Evolutionary conservation across 1,140 invertebrate genomes (phyloP).

Genomic region (Cyrtorhinus lividipennis): DNA sequence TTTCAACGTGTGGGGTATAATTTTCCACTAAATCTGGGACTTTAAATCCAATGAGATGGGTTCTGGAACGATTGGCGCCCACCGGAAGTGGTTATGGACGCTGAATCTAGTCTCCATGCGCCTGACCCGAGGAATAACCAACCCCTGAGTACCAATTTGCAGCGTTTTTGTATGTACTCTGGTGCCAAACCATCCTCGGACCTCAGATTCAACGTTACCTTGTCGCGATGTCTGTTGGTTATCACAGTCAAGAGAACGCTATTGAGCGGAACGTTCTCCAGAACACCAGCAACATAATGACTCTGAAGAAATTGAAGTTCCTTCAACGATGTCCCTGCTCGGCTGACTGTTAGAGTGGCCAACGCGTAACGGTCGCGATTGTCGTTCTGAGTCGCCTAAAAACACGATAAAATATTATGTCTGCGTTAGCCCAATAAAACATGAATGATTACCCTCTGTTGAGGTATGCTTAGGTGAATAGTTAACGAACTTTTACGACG

Average conservation of each 20-base stretch:
- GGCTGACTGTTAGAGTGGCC: conserved; percentile 56
- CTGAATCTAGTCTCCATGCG: too few species aligned
- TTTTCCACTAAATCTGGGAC: too few species aligned
- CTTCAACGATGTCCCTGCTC: conserved; percentile 32
- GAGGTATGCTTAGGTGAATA: not conserved
- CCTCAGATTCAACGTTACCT: too few species aligned
- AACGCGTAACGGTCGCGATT: conserved; percentile 76
- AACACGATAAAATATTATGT: conserved; percentile 21
- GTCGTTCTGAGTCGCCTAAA: conserved; percentile 67
- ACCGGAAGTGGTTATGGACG: too few species aligned
- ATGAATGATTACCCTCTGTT: not conserved
- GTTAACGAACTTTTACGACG: conserved; percentile 43
- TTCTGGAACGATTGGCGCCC: too few species aligned
- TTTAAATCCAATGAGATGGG: too few species aligned
- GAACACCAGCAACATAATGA: conserved; percentile 50
- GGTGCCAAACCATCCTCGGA: too few species aligned
- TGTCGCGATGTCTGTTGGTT: conserved; percentile 42
- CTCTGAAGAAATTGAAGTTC: conserved; percentile 51
- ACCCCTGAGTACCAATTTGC: too few species aligned
- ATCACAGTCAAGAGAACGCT: conserved; percentile 48
- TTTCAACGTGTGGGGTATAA: too few species aligned
- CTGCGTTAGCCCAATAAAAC: not conserved
- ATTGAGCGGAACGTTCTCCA: conserved; percentile 59
- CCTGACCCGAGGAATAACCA: too few species aligned
- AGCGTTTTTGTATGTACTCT: too few species aligned